Base-by-base conservation (phyloP, 2,113 vertebrate species). In the Nycticryphes semicollaris region DNA sequence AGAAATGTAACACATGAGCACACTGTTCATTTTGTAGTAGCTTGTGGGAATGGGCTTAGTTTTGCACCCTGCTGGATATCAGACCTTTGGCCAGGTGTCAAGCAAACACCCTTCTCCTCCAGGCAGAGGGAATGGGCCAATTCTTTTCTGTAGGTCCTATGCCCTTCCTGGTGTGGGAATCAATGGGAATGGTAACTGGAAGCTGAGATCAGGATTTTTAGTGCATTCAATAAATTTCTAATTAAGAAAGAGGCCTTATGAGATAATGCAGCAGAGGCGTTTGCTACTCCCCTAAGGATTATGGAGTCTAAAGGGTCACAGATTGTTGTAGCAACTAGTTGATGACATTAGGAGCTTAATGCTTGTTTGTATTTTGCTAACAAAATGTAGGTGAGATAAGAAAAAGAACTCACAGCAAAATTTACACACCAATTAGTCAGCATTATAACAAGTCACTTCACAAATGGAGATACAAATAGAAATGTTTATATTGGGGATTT, bases 401-500 rank as follows among this genome's bases (percentile, higher is more conserved):
- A 85, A 85, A 84, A 92, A 84, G 82, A 85, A 91, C 16, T 30
- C 37, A 66, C 80, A 92, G 50, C 66, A 77, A 69, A 90, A 90
- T 90, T 86, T 95, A 76, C 80, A 75, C 80, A 79, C 48, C 35
- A 91, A 94, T 95, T 94, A 97, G 69, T 82, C 85, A 81, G 28
- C 6, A 12, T 87, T 95, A 45, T 39, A 93, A 59, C 35, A 86
- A 91, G n/a, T 63, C 33, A 23, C 33, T 90, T 83, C 39, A 72
- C 84, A 91, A 89, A 79, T 73, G 39, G 89, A 68, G 64, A 68
- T 59, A 62, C 41, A 22, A 66, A 47, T 43, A 89, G 50, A 77
- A 90, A 87, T 94, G 91, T 93, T 95, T 96, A 22, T 53, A 19
- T 54, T 94, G 82, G 31, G 76, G 92, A 87, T 96, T 96, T 96